These are phyloP conservation scores for Lepus townsendii DNA, from an alignment of 2,797 vertebrate genomes.

Conservation along the genomic window DNA sequence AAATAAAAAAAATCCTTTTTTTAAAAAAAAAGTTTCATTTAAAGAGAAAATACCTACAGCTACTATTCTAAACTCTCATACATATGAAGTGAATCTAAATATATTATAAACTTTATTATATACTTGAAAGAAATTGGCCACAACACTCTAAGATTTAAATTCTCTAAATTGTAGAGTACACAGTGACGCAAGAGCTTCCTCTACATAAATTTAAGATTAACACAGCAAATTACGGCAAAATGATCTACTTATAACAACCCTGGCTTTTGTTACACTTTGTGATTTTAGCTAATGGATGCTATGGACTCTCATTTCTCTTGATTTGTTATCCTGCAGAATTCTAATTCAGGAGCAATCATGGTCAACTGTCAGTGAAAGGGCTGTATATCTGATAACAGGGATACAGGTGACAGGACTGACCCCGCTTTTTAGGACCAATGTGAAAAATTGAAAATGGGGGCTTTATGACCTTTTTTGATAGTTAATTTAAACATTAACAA, in stretches of 20 bases:
- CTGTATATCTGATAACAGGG: neutral
- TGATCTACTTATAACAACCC: neutral
- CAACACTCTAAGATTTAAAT: conserved; percentile 16
- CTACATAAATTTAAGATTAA: neutral
- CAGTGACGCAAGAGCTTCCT: neutral
- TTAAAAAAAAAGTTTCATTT: neutral
- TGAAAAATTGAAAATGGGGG: conserved; percentile 42
- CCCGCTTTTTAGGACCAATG: conserved; percentile 12
- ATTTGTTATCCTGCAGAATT: neutral
- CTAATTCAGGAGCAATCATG: conserved; percentile 10
- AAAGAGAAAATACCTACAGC: conserved; percentile 57
- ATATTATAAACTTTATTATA: neutral
- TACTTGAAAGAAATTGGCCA: conserved; percentile 42
- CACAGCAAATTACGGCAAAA: neutral
- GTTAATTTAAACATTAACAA: conserved; percentile 45
- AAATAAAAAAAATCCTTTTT: too few relatives aligned
- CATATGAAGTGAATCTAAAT: conserved; percentile 21
- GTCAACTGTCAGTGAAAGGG: neutral
- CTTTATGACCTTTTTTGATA: conserved; percentile 32
- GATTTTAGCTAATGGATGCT: neutral
- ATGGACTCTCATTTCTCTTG: conserved; percentile 13
- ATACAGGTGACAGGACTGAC: neutral
- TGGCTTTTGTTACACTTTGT: conserved; percentile 1
- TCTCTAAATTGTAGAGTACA: conserved; percentile 5
- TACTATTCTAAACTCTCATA: conserved; percentile 53